Base-by-base conservation (phyloP, 2,113 vertebrate species). In the Pycnonotus jocosus region DNA sequence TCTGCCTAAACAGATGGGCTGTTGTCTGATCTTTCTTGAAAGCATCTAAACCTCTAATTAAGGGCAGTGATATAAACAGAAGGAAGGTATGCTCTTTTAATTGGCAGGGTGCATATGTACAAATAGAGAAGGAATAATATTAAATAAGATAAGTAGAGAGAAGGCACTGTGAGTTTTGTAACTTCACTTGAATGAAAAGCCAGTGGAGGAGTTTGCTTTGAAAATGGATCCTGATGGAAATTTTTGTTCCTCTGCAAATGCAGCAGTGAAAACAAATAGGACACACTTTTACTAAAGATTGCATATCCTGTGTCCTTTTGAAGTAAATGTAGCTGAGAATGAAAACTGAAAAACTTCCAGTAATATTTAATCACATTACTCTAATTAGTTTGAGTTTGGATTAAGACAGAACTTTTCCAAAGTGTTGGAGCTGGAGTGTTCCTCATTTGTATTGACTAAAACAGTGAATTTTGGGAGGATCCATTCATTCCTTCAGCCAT, bases 1-100 rank as follows among this genome's bases (percentile, higher is more conserved):
- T 81, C 64, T 93, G 68, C 33, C 47, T 72, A 79, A 96, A 93
- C 95, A 96, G 95, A 95, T 96, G 93, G 93, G 25, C 62, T 64
- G 48, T 56, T 90, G 53, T 57, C 61, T 90, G 42, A 56, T 82
- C 5, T 92, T 45, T 80, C 62, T 54, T 91, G 81, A 91, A 96
- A 89, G 25, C 57, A 82, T 61, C 74, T 61, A 57, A 93, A 82
- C 54, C 88, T 57, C 74, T 93, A 95, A 95, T 94, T 95, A 94
- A 93, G 68, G 74, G 20, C 70, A 69, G 57, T 45, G 50, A 11
- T 93, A 76, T 40, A 76, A 93, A 37, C 74, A 90, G 66, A 94
- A 91, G 81, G 74, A 82, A 95, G 37, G 53, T 76, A 72, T 82
- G 45, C 8, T 80, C 54, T 85, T 95, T 90, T 93, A 92, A 94